Evolutionary conservation across 2,797 vertebrate genomes (phyloP).

Genomic region (Anguilla pacifica): DNA sequence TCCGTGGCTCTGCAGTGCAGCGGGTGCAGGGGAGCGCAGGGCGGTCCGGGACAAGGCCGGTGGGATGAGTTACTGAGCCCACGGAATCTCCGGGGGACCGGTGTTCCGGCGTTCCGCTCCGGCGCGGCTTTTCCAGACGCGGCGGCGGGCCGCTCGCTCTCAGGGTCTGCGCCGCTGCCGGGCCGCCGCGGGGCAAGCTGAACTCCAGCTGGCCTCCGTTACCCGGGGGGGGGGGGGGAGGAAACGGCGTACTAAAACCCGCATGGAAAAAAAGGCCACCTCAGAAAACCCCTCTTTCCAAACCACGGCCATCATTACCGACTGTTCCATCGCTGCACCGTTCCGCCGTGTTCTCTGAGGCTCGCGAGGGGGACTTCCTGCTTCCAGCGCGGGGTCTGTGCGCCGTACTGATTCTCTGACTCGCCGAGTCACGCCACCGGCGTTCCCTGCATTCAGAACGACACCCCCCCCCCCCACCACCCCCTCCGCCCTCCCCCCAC

Average conservation of each 20-base stretch:
- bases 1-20: not conserved
- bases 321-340: not conserved
- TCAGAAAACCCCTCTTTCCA: not conserved
- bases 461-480: no score
- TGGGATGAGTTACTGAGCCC: not conserved
- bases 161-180: not conserved
- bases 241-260: not conserved
- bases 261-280: not conserved
- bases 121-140: not conserved
- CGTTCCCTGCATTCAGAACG: no score
- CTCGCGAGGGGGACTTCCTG: not conserved
- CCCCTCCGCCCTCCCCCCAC: no score
- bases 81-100: not conserved
- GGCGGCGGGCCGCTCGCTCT: not conserved
- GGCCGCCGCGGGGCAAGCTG: not conserved
- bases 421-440: no score
- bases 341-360: not conserved
- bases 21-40: not conserved
- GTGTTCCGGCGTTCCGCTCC: not conserved
- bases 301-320: not conserved
- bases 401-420: no score
- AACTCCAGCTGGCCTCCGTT: not conserved
- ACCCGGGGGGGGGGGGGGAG: not conserved
- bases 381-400: not conserved
- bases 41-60: not conserved